These are phyloP conservation scores for Cyclopterus lumpus DNA, from an alignment of 2,797 vertebrate species.

Conservation along the genomic window DNA sequence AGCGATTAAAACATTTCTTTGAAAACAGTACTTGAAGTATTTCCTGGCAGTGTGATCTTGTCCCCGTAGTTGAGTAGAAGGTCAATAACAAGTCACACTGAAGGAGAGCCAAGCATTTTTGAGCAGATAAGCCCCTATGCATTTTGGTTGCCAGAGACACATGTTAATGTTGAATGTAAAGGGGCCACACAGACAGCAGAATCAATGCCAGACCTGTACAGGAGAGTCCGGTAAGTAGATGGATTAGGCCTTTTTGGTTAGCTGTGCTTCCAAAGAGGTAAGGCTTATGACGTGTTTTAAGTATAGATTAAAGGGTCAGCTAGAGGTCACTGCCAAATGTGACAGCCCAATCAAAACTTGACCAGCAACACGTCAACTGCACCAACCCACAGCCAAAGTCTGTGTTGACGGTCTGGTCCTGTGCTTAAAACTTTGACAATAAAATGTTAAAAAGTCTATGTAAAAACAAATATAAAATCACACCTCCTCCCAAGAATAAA, in stretches of 20 bases:
- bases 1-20: slow-evolving; percentile 12
- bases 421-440: neutral
- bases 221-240: slow-evolving; percentile 50
- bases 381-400: neutral
- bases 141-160: slow-evolving; percentile 30
- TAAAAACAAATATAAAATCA: neutral
- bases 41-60: slow-evolving; percentile 2
- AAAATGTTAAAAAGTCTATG: neutral
- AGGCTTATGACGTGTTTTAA: slow-evolving; percentile 61
- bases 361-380: slow-evolving; percentile 3
- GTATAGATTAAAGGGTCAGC: slow-evolving; percentile 65
- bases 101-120: slow-evolving; percentile 38
- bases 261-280: slow-evolving; percentile 55
- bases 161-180: slow-evolving; percentile 32
- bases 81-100: slow-evolving; percentile 22
- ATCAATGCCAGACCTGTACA: slow-evolving; percentile 49
- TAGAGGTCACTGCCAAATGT: slow-evolving; percentile 54
- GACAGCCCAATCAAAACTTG: slow-evolving; percentile 49
- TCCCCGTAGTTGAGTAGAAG: slow-evolving; percentile 7
- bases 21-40: neutral
- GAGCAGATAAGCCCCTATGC: slow-evolving; percentile 38
- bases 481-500: neutral
- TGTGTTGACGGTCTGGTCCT: neutral
- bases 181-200: slow-evolving; percentile 36
- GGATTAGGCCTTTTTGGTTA: slow-evolving; percentile 66